Evolutionary conservation across 2,113 vertebrate genomes (phyloP).

Genomic region (Caracal caracal): DNA sequence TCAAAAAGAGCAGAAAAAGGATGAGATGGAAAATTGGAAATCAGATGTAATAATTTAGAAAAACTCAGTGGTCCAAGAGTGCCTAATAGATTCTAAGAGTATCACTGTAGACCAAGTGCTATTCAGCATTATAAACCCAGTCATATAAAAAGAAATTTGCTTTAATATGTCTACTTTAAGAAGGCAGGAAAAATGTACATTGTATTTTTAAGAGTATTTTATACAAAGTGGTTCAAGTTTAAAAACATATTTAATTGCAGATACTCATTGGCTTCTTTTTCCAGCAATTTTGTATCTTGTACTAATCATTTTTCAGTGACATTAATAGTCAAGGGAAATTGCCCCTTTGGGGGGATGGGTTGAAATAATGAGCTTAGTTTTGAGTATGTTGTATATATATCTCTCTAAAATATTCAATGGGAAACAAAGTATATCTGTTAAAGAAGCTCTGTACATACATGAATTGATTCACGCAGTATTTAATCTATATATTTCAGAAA

Average conservation of each 20-base stretch:
- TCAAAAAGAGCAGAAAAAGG: neutral
- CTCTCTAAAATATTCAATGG: neutral
- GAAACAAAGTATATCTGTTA: neutral
- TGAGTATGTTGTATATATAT: neutral
- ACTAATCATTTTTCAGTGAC: neutral
- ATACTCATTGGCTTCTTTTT: neutral
- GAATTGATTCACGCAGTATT: constrained; percentile 21
- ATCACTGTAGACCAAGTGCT: neutral
- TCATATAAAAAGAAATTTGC: neutral
- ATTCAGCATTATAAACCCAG: neutral
- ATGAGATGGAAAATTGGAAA: neutral
- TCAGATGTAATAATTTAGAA: neutral
- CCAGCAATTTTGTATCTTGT: neutral
- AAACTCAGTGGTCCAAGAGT: neutral
- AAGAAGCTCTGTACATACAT: neutral
- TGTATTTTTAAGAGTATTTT: constrained; percentile 22
- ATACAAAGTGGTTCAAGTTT: neutral
- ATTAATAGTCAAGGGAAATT: neutral
- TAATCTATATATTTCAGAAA: neutral
- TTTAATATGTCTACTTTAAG: constrained; percentile 14
- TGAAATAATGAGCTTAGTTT: constrained; percentile 12
- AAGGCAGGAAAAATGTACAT: neutral
- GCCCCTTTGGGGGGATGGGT: neutral
- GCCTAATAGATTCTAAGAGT: neutral
- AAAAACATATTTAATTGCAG: neutral